Percentiles rank a stretch among this genome's conserved stretches.
Conservation (phyloP, 2,113 vertebrate species). For the Lontra canadensis region DNA sequence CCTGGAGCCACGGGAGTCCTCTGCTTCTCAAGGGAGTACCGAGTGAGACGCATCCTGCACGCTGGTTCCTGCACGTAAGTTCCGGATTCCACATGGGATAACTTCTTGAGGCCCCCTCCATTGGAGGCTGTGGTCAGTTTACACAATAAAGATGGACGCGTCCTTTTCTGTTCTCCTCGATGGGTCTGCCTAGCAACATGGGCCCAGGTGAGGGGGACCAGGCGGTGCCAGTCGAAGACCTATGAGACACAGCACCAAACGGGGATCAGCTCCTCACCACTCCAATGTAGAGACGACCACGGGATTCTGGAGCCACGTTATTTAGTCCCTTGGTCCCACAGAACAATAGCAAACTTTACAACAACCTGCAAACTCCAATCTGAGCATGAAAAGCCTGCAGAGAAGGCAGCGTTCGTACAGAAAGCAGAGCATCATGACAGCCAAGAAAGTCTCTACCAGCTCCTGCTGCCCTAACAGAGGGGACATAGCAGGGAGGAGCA, state of each 20-base stretch:
- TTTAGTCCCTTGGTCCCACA: neutral
- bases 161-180: neutral
- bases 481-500: fast-evolving
- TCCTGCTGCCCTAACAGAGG: neutral
- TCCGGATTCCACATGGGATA: neutral
- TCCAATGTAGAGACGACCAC: fast-evolving
- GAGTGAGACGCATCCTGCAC: neutral
- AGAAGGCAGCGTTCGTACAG: neutral
- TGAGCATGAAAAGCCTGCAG: neutral
- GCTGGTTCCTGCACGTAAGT: neutral
- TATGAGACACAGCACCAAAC: conserved; percentile 2
- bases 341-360: neutral
- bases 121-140: neutral
- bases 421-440: neutral
- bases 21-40: neutral
- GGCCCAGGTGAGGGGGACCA: neutral
- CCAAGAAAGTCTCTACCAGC: neutral
- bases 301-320: neutral
- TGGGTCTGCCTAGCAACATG: fast-evolving
- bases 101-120: neutral
- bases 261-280: neutral
- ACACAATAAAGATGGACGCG: neutral
- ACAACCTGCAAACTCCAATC: neutral
- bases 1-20: neutral
- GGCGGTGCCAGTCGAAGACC: conserved; percentile 16